Evolutionary conservation across 1,140 invertebrate genomes (phyloP).

Genomic region (Akabosia matsudoensis): DNA sequence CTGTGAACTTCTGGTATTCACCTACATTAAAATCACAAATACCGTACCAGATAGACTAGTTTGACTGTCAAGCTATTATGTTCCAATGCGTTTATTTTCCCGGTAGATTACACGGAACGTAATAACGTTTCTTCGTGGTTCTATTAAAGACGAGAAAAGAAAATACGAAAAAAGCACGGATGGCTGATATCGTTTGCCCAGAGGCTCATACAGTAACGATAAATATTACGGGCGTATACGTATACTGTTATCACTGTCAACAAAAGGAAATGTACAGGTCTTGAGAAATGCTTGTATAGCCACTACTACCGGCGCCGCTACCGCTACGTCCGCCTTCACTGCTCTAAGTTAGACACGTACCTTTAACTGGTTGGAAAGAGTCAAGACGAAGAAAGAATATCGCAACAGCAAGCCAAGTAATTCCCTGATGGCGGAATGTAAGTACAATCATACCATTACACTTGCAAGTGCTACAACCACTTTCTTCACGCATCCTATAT

Average conservation of each 20-base stretch:
- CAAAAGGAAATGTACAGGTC: not conserved
- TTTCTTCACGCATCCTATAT: too few species aligned
- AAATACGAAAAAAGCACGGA: not conserved
- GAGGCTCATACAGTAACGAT: not conserved
- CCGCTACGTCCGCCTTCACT: not conserved
- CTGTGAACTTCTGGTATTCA: not conserved
- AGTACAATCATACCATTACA: not conserved
- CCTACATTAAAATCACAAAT: not conserved
- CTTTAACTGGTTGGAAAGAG: not conserved
- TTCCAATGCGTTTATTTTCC: constrained; percentile 17
- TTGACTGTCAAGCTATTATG: constrained; percentile 8
- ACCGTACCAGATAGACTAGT: not conserved
- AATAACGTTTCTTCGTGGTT: not conserved
- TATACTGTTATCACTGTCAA: not conserved
- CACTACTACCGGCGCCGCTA: not conserved
- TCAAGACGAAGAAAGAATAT: not conserved
- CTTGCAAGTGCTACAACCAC: not conserved
- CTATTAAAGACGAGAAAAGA: not conserved
- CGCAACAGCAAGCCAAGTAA: not conserved
- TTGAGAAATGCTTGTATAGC: not conserved
- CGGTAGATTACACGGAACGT: constrained; percentile 9
- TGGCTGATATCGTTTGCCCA: not conserved
- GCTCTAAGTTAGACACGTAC: not conserved
- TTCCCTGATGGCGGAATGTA: not conserved
- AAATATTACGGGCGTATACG: too few species aligned